These are phyloP conservation scores for Cyrtonyx montezumae DNA, from an alignment of 2,113 vertebrate genomes.

Conservation along the genomic window DNA sequence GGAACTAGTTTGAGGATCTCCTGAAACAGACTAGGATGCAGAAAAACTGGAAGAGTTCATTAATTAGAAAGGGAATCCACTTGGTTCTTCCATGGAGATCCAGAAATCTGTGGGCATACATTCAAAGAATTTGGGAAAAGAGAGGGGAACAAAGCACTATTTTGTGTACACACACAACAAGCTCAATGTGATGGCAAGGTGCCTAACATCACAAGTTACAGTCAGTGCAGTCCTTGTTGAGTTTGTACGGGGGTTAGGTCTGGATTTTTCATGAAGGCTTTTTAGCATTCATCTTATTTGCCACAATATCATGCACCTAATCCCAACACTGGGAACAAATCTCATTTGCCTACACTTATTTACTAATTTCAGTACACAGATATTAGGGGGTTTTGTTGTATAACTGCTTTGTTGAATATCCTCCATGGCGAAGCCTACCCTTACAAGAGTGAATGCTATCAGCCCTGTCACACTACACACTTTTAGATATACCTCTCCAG, in stretches of 20 bases:
- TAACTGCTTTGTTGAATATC: neutral
- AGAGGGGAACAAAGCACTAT: neutral
- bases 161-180: neutral
- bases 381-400: neutral
- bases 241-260: neutral
- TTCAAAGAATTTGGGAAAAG: neutral
- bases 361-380: neutral
- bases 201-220: neutral
- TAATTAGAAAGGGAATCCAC: neutral
- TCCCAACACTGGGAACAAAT: neutral
- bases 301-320: neutral
- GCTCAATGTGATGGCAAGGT: neutral
- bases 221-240: neutral
- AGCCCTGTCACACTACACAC: neutral
- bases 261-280: neutral
- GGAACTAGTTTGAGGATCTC: neutral
- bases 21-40: neutral
- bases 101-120: fast-evolving
- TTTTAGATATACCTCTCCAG: neutral
- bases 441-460: neutral
- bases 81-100: neutral
- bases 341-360: neutral
- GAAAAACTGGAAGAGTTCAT: neutral
- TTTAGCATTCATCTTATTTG: neutral
- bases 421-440: neutral